A percentile compares a stretch with the other conserved stretches of the same genome.
Conservation (phyloP, 2,113 vertebrate genomes). For the Myiagra hebetior region DNA sequence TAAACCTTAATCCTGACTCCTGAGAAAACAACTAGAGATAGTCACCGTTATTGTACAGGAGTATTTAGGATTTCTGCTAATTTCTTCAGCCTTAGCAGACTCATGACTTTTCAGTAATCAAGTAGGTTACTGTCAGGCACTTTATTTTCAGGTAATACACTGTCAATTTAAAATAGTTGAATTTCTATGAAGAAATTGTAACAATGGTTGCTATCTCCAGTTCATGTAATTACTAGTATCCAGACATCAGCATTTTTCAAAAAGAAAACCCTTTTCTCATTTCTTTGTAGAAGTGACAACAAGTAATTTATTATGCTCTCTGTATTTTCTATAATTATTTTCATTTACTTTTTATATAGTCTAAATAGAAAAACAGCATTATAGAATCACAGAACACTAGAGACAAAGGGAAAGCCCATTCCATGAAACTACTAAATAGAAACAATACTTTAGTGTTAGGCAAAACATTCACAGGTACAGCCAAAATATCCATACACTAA, state of each 20-base stretch:
- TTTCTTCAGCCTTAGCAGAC: neutral
- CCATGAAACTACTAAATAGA: neutral
- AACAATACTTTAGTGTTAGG: neutral
- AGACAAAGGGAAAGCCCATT: neutral
- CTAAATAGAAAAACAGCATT: neutral
- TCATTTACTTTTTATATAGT: neutral
- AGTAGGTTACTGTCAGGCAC: neutral
- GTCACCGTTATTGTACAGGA: neutral
- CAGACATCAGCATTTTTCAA: neutral
- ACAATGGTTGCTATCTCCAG: fast-evolving
- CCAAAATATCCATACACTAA: neutral
- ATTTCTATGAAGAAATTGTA: neutral
- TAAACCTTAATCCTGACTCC: neutral
- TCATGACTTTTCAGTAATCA: neutral
- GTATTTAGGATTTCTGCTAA: neutral
- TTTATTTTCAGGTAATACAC: neutral
- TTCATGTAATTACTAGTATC: neutral
- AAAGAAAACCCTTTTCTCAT: neutral
- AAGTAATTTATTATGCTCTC: neutral
- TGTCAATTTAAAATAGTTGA: neutral
- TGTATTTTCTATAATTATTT: neutral
- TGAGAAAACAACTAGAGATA: neutral
- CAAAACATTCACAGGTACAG: neutral
- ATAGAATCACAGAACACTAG: neutral
- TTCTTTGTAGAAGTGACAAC: neutral